Conservation (phyloP, 2,113 vertebrate species). For the Geococcyx californianus region DNA sequence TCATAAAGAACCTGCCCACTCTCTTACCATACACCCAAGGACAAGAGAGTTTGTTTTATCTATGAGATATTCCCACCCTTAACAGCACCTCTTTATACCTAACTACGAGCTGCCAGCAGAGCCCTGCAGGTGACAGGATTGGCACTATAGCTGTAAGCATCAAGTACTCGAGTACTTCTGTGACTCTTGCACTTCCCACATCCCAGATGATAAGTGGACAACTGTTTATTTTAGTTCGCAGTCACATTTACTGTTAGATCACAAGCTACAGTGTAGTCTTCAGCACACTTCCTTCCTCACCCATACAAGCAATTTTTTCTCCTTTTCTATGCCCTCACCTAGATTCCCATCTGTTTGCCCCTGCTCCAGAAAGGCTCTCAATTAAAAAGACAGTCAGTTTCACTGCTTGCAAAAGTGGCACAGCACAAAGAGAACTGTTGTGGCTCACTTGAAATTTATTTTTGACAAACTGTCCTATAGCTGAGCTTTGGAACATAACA, state of each 20-base stretch:
- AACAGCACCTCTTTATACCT: not conserved
- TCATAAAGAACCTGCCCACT: not conserved
- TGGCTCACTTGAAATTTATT: constrained; percentile 34
- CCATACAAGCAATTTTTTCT: not conserved
- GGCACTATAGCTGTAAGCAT: not conserved
- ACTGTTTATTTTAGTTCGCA: not conserved
- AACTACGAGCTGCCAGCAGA: not conserved
- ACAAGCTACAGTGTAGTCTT: not conserved
- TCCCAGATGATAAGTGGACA: constrained; percentile 6
- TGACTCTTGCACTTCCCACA: constrained; percentile 26
- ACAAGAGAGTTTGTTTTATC: not conserved
- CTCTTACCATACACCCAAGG: not conserved
- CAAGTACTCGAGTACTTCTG: not conserved
- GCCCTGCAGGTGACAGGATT: not conserved
- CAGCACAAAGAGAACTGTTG: constrained; percentile 12
- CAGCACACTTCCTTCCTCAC: constrained; percentile 21
- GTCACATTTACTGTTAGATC: not conserved
- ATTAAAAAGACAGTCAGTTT: constrained; percentile 28
- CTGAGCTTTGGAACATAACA: not conserved
- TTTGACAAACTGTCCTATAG: constrained; percentile 24
- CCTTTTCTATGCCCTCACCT: constrained; percentile 31
- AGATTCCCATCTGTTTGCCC: constrained; percentile 54
- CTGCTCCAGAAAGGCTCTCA: constrained; percentile 48
- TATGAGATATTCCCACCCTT: not conserved
- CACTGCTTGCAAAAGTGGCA: constrained; percentile 40